Evolutionary conservation across 2,113 vertebrate genomes (phyloP), one percentile per base, ranked within the genome.

Genomic region (Cygnus atratus): DNA sequence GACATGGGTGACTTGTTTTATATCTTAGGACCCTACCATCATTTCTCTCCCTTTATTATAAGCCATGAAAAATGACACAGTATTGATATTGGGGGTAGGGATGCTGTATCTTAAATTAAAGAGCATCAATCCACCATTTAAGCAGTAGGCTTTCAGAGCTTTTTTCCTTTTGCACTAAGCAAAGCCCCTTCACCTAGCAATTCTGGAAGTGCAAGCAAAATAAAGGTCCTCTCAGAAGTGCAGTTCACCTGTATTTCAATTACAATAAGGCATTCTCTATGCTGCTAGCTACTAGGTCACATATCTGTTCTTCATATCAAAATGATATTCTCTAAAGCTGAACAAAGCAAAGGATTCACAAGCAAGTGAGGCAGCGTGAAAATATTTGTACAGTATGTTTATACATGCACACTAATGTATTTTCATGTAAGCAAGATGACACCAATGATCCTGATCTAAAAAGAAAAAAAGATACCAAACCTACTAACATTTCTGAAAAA

Each of bases 41-140:
- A 97, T 97, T 97, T 96, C 95, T 98, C 95, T 97, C 92, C 92
- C 92, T 97, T 97, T 97, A 97, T 97, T 97, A 52, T 82, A 92
- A 95, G 94, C 86, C 96, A 97, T 96, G 95, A 95, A 97, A 98
- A 98, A 97, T 97, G 96, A 96, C 94, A 98, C 96, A 97, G 97
- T 98, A 99, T 98, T 98, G 98, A 98, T 98, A 98, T 98, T 98
- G 95, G 89, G 95, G 87, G 88, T 70, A 88, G 96, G 90, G 90
- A 96, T 79, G 84, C 83, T 39, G 55, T 86, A 88, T 84, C 77
- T 95, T 97, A 96, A 97, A 97, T 98, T 96, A 97, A 87, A 97
- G 77, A 78, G 41, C 85, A 97, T 96, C 97, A 97, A 98, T 92
- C 78, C 62, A 74, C 72, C 90, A 76, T 95, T 94, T 91, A 95